Percentiles rank a stretch among this genome's conserved stretches.
Evolutionary conservation across 1,140 invertebrate species (phyloP).

Genomic region (Reticulitermes speratus): DNA sequence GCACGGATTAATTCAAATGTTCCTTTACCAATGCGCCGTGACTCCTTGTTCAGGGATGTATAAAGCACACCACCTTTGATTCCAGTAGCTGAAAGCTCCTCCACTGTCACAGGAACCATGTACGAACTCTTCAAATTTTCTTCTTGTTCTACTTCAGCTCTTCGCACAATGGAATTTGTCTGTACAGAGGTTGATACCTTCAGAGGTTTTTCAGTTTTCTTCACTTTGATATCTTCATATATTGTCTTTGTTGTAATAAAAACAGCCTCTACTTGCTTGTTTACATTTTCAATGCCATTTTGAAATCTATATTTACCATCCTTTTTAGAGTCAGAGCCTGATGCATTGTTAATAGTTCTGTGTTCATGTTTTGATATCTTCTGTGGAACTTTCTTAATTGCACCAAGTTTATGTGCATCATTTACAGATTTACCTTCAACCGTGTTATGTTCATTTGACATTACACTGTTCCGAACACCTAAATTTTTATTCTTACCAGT

Average conservation of each 20-base stretch:
- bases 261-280: slow-evolving; percentile 38
- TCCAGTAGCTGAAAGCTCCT: slow-evolving; percentile 37
- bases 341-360: background rate
- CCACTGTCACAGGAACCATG: slow-evolving; percentile 38
- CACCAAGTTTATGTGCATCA: slow-evolving; percentile 23
- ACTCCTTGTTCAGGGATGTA: slow-evolving; percentile 40
- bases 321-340: background rate
- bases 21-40: slow-evolving; percentile 41
- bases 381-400: slow-evolving; percentile 32
- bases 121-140: slow-evolving; percentile 18
- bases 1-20: slow-evolving; percentile 53
- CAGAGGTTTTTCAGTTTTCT: slow-evolving; percentile 38
- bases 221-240: slow-evolving; percentile 41
- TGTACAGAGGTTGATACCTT: slow-evolving; percentile 55
- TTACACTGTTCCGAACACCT: background rate
- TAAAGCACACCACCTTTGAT: slow-evolving; percentile 43
- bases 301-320: background rate
- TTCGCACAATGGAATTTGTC: slow-evolving; percentile 51
- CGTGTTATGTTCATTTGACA: background rate
- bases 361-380: slow-evolving; percentile 17
- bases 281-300: slow-evolving; percentile 21
- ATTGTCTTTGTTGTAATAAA: slow-evolving; percentile 39
- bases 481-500: background rate
- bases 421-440: background rate
- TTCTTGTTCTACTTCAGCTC: slow-evolving; percentile 36